These are phyloP conservation scores for Psephotus haematonotus DNA, from an alignment of 2,113 vertebrate species.

Conservation along the genomic window DNA sequence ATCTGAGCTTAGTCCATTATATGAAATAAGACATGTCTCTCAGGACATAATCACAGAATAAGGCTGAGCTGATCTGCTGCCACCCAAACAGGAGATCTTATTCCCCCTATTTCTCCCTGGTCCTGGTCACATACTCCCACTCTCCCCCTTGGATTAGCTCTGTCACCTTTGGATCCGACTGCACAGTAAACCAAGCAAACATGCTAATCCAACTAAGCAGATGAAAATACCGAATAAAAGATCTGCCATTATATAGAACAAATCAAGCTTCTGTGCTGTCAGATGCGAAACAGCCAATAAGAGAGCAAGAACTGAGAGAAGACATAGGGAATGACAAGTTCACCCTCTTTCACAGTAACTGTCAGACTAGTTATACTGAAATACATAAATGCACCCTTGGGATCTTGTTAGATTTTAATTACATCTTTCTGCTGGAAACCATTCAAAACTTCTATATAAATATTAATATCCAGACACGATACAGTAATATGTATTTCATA, in stretches of 20 bases:
- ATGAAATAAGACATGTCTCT: neutral
- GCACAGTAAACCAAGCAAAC: neutral
- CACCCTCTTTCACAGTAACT: neutral
- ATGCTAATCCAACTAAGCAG: neutral
- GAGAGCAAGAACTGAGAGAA: neutral
- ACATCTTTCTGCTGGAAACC: neutral
- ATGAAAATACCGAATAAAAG: neutral
- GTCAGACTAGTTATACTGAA: neutral
- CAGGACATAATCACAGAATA: neutral
- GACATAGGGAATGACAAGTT: neutral
- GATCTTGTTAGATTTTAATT: constrained; percentile 33
- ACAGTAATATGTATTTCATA: neutral
- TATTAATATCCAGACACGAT: neutral
- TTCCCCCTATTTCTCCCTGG: neutral
- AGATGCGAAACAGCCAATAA: neutral
- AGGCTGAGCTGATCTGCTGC: neutral
- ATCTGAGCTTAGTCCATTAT: neutral
- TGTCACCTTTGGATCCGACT: neutral
- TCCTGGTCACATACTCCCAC: neutral
- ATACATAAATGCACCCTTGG: neutral
- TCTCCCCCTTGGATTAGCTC: neutral
- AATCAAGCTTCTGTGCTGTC: neutral
- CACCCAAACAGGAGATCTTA: neutral
- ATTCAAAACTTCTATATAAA: neutral
- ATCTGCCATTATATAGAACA: neutral